Evolutionary conservation across 2,888 invertebrate genomes (phyloP).

Genomic region (Cepaea hortensis): DNA sequence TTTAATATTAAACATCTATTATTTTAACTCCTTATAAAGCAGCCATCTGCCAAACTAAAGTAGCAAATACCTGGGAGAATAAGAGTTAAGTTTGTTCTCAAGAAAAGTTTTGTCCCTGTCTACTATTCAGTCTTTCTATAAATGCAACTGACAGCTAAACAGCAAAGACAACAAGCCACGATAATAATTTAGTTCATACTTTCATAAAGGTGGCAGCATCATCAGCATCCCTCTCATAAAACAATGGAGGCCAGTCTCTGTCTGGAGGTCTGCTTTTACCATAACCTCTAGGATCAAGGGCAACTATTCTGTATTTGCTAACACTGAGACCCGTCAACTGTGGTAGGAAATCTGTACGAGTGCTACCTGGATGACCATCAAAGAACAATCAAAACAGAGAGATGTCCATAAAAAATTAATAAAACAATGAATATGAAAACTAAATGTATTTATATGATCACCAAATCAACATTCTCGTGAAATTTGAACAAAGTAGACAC

Average conservation of each 20-base stretch:
- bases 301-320: conserved; percentile 70
- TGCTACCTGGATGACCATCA: conserved; percentile 79
- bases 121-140: no score
- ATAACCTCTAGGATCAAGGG: conserved; percentile 88
- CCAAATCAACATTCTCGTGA: no score
- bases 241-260: conserved; percentile 83
- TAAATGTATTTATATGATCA: neutral
- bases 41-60: no score
- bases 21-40: no score
- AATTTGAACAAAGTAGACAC: no score
- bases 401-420: neutral
- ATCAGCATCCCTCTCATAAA: conserved; percentile 86
- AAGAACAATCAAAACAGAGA: neutral
- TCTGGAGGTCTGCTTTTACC: conserved; percentile 88
- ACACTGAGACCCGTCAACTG: conserved; percentile 79
- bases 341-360: conserved; percentile 89
- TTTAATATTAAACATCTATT: no score
- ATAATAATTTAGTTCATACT: conserved; percentile 72
- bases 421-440: neutral
- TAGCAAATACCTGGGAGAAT: no score
- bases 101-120: no score
- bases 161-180: no score
- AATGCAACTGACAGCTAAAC: no score
- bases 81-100: no score
- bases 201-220: conserved; percentile 85